These are phyloP conservation scores for Kradibia gibbosae DNA, from an alignment of 1,140 invertebrate species.

Conservation along the genomic window DNA sequence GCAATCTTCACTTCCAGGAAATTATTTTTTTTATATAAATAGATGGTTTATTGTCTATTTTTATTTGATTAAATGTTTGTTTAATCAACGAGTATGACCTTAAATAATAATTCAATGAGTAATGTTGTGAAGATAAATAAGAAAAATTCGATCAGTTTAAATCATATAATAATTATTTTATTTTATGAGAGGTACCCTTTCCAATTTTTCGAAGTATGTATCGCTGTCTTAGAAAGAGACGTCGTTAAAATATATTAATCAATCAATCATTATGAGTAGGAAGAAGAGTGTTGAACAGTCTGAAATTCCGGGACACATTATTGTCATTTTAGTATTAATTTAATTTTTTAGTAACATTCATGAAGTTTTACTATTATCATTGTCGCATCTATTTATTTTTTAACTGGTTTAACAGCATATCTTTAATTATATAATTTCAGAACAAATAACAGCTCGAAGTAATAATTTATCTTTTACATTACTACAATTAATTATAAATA, in stretches of 20 bases:
- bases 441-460: background rate
- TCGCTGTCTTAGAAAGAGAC: background rate
- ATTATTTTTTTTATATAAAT: background rate
- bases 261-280: constrained; percentile 3
- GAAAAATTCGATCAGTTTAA: background rate
- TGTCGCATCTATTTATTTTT: background rate
- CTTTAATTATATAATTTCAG: background rate
- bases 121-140: background rate
- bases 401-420: background rate
- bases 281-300: constrained; percentile 9
- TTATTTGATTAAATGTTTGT: background rate
- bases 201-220: background rate
- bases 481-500: background rate
- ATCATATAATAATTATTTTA: background rate
- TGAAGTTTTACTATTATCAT: background rate
- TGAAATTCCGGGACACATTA: constrained; percentile 7
- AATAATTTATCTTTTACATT: background rate
- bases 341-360: constrained; percentile 15
- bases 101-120: background rate
- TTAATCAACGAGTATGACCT: background rate
- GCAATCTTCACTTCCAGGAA: constrained; percentile 11
- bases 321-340: background rate
- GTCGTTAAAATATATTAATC: background rate
- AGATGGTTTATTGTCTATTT: background rate
- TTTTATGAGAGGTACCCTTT: background rate